A percentile compares a stretch with the other conserved stretches of the same genome.
phyloP scores from a whole-genome alignment of 2,797 vertebrate species.

The Sebastiscus tertius region DNA sequence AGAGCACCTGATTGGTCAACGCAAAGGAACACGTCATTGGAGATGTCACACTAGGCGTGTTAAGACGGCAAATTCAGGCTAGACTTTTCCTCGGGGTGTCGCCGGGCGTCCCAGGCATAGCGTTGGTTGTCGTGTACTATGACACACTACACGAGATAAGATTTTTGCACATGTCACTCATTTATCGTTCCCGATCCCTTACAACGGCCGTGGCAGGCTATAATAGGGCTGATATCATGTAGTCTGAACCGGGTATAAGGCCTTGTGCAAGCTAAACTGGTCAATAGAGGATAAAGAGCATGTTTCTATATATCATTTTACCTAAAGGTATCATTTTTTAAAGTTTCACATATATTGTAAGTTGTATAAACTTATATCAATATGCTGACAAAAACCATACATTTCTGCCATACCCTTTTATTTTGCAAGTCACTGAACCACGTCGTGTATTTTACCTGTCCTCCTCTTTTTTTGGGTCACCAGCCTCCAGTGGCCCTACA shows the following conservation, averaged over 20 bases:
- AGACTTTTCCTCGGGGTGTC: too few relatives aligned
- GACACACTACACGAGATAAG: too few relatives aligned
- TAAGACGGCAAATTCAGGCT: too few relatives aligned
- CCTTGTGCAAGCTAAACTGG: background rate
- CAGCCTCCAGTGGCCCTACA: slow-evolving; percentile 15
- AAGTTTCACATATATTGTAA: background rate
- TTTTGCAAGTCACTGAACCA: background rate
- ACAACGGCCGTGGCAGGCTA: too few relatives aligned
- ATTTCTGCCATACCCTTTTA: background rate
- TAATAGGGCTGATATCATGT: too few relatives aligned
- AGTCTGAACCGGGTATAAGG: background rate
- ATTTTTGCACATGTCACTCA: too few relatives aligned
- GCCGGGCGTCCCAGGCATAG: too few relatives aligned
- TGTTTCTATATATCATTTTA: background rate
- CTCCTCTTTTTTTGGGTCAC: slow-evolving; percentile 21
- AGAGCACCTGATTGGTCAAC: too few relatives aligned
- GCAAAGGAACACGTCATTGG: too few relatives aligned
- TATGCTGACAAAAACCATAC: background rate
- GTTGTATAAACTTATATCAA: background rate
- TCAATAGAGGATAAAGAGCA: background rate
- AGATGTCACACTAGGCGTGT: too few relatives aligned
- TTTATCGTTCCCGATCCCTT: too few relatives aligned
- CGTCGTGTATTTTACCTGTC: slow-evolving; percentile 36
- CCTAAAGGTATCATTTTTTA: background rate
- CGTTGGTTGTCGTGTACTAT: too few relatives aligned